Percentiles rank a stretch among this genome's conserved stretches.
Evolutionary conservation across 1,140 invertebrate species (phyloP).

Genomic region (Calephelis nemesis): DNA sequence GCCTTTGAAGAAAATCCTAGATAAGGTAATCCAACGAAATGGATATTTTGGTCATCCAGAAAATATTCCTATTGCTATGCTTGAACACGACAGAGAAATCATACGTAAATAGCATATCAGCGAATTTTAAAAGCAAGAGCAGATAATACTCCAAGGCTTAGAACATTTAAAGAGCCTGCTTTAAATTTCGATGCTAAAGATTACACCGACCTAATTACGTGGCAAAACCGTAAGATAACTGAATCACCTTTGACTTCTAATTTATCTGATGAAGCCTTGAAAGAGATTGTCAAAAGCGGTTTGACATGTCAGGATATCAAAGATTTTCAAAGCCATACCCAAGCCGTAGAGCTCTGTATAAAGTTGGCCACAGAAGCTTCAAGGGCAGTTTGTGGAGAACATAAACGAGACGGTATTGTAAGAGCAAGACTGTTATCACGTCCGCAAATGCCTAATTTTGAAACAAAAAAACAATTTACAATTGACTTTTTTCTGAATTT

Average conservation of each 20-base stretch:
- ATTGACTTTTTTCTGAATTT: too few relatives aligned
- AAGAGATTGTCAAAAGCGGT: conserved; percentile 2
- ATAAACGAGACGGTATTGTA: not conserved
- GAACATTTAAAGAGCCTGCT: conserved; percentile 2
- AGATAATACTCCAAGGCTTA: not conserved
- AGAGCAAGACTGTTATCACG: not conserved
- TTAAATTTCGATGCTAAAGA: conserved; percentile 1
- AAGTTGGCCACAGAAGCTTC: conserved; percentile 16
- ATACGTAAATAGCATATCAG: conserved; percentile 9
- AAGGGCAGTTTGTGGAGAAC: conserved; percentile 18
- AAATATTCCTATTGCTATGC: conserved; percentile 17
- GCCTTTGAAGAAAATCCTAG: conserved; percentile 7
- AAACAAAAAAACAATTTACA: too few relatives aligned
- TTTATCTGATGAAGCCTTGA: too few relatives aligned
- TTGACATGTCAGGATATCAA: too few relatives aligned
- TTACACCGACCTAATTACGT: too few relatives aligned
- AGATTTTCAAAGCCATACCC: conserved; percentile 11
- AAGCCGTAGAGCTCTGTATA: conserved; percentile 1
- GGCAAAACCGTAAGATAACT: too few relatives aligned
- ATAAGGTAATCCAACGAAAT: conserved; percentile 17
- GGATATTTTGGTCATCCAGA: conserved; percentile 14
- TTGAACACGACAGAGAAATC: conserved; percentile 9
- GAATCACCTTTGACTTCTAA: too few relatives aligned
- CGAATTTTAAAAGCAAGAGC: conserved; percentile 15
- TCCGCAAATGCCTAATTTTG: not conserved